phyloP scores from a whole-genome alignment of 1,140 invertebrate genomes.

The Argopecten irradians region DNA sequence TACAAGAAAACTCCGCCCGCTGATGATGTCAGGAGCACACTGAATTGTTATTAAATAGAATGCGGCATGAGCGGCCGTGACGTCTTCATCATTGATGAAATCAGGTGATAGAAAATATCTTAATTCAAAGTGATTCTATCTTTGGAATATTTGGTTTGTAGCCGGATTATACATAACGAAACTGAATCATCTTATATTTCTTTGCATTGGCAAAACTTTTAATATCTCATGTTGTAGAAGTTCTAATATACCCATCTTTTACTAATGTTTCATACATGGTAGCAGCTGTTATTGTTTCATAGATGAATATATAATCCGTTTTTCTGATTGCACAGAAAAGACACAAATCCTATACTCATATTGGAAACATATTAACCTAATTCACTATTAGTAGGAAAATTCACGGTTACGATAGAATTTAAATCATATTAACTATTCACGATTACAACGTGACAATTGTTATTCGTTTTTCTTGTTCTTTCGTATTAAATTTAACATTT shows the following conservation, averaged over 20 bases:
- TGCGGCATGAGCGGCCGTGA: background rate
- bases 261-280: background rate
- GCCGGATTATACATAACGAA: background rate
- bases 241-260: background rate
- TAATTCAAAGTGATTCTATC: too few relatives aligned
- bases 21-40: background rate
- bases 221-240: background rate
- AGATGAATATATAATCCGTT: background rate
- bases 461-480: background rate
- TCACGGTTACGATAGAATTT: background rate
- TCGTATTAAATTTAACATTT: too few relatives aligned
- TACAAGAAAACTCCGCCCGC: background rate
- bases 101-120: background rate
- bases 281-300: background rate
- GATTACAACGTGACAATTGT: background rate
- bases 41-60: background rate
- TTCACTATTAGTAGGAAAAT: background rate
- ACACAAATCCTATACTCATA: background rate
- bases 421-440: background rate
- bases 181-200: background rate
- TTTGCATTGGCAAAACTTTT: background rate
- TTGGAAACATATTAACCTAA: background rate
- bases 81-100: background rate
- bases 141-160: too few relatives aligned
- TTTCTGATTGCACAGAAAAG: background rate